Conservation (phyloP, 1,140 invertebrate genomes). For the Drosophila asahinai region DNA sequence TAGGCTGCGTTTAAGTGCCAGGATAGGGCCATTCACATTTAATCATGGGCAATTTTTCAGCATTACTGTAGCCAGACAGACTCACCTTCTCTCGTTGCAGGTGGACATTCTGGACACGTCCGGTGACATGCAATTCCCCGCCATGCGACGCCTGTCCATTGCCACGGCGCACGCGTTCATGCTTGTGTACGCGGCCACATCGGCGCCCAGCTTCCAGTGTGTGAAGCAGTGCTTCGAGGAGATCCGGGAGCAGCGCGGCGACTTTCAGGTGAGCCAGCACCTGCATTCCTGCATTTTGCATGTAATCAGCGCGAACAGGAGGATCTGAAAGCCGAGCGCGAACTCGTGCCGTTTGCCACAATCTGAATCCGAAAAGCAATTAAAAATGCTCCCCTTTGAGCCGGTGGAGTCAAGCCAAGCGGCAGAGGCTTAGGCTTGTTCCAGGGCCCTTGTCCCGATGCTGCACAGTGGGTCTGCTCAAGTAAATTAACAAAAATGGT, state of each 20-base stretch:
- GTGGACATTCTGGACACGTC: constrained; percentile 96
- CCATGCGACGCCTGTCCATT: constrained; percentile 94
- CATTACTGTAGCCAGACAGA: constrained; percentile 12
- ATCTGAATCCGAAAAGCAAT: constrained; percentile 43
- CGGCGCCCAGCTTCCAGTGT: constrained; percentile 90
- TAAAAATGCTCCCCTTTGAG: constrained; percentile 46
- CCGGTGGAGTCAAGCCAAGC: constrained; percentile 19
- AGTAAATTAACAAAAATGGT: neutral
- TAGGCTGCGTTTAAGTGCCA: neutral
- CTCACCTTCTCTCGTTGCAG: constrained; percentile 72
- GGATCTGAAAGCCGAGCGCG: neutral
- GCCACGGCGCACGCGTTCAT: constrained; percentile 96
- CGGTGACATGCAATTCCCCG: constrained; percentile 94
- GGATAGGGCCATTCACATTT: constrained; percentile 11
- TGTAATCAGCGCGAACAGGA: constrained; percentile 61
- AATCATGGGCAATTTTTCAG: constrained; percentile 25
- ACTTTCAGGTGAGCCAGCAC: constrained; percentile 87
- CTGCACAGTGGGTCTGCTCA: constrained; percentile 9
- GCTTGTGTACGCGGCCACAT: constrained; percentile 94
- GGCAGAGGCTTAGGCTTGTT: constrained; percentile 39
- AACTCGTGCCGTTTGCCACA: constrained; percentile 11
- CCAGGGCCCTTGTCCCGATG: neutral
- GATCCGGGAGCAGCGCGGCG: constrained; percentile 91
- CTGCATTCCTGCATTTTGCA: constrained; percentile 59
- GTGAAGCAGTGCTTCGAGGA: constrained; percentile 94